These are phyloP conservation scores for Podilymbus podiceps DNA, from an alignment of 2,113 vertebrate species.

Conservation along the genomic window DNA sequence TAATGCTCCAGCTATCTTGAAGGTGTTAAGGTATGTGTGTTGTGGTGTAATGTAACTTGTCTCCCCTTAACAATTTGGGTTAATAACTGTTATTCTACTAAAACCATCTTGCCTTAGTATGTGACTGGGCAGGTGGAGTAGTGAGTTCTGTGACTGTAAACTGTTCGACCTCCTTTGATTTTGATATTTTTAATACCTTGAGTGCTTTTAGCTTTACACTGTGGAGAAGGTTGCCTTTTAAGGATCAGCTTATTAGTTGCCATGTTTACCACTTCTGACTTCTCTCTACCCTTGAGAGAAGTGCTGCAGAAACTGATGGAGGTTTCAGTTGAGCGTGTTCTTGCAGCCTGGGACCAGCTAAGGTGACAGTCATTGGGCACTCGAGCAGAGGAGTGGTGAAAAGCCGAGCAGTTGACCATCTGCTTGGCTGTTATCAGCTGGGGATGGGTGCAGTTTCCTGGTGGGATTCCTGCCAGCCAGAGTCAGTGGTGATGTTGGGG, in stretches of 20 bases:
- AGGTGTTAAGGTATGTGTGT: neutral
- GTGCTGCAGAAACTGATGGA: neutral
- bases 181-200: neutral
- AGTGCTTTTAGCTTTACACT: neutral
- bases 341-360: neutral
- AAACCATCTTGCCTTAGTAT: neutral
- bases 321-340: neutral
- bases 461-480: neutral
- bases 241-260: neutral
- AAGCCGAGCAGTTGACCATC: neutral
- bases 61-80: neutral
- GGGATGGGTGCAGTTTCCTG: neutral
- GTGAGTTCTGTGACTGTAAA: neutral
- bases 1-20: neutral
- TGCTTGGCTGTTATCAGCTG: neutral
- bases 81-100: neutral
- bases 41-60: neutral
- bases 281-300: neutral
- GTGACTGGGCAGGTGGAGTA: neutral
- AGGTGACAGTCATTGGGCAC: neutral
- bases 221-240: neutral
- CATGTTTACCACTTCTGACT: neutral
- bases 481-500: fast-evolving
- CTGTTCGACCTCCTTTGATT: neutral
- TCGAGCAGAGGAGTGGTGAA: neutral